phyloP scores from a whole-genome alignment of 2,113 vertebrate species.

The Pedionomus torquatus region DNA sequence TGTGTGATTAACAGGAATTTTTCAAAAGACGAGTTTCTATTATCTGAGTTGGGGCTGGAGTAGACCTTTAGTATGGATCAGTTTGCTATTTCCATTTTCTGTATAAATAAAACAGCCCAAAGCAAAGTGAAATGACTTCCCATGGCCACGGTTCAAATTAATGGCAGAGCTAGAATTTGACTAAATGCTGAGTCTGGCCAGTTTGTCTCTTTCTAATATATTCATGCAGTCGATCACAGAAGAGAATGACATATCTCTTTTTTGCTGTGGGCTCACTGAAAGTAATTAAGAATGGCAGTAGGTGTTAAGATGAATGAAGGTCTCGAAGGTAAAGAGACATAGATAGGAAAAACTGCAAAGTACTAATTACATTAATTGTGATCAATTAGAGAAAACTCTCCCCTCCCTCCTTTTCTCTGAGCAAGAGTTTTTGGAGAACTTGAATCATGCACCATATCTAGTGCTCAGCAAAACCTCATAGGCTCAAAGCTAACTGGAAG shows the following conservation, averaged over 20 bases:
- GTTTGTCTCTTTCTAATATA: not conserved
- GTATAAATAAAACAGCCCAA: not conserved
- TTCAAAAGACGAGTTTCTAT: not conserved
- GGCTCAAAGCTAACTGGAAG: not conserved
- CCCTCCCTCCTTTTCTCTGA: not conserved
- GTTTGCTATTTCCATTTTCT: slow-evolving; percentile 14
- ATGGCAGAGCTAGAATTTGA: not conserved
- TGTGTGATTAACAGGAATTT: not conserved
- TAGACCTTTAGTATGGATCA: not conserved
- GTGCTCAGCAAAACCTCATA: not conserved
- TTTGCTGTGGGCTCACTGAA: slow-evolving; percentile 1
- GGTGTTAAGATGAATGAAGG: not conserved
- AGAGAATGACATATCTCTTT: not conserved
- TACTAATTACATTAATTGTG: not conserved
- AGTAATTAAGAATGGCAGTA: slow-evolving; percentile 19
- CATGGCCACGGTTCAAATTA: not conserved
- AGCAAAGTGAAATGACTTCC: not conserved
- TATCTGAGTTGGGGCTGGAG: not conserved
- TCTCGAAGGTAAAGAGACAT: not conserved
- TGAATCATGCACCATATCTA: not conserved
- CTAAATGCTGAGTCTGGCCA: not conserved
- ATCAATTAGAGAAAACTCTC: not conserved
- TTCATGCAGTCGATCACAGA: not conserved
- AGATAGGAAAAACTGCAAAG: not conserved
- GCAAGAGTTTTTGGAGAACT: not conserved